Evolutionary conservation across 2,113 vertebrate genomes (phyloP).

Genomic region (Paraplagusia blochii): DNA sequence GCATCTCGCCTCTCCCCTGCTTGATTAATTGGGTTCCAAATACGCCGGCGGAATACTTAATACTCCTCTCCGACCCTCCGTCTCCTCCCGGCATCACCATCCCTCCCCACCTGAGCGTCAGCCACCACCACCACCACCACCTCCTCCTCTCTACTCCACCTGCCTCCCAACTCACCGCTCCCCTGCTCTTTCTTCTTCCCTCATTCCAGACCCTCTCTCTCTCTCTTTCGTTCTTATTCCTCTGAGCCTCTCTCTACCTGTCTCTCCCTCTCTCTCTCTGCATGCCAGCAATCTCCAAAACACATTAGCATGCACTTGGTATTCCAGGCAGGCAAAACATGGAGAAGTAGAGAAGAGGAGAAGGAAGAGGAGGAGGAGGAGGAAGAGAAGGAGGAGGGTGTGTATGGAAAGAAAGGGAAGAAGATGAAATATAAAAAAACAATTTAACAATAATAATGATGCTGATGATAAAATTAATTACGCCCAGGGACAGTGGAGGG

Average conservation of each 20-base stretch:
- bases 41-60: constrained; percentile 91
- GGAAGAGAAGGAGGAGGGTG: constrained; percentile 5
- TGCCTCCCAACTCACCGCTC: constrained; percentile 49
- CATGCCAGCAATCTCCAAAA: constrained; percentile 66
- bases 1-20: constrained; percentile 91
- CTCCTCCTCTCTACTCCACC: constrained; percentile 28
- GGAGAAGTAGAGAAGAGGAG: constrained; percentile 14
- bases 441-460: constrained; percentile 83
- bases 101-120: constrained; percentile 41
- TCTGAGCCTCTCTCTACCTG: constrained; percentile 41
- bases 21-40: constrained; percentile 99
- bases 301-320: constrained; percentile 97
- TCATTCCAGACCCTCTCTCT: constrained; percentile 62
- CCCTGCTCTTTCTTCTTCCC: constrained; percentile 31
- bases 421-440: constrained; percentile 79
- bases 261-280: neutral
- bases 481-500: constrained; percentile 71
- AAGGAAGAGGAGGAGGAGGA: neutral
- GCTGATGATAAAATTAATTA: constrained; percentile 83
- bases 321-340: constrained; percentile 82
- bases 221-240: constrained; percentile 61
- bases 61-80: constrained; percentile 53
- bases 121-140: constrained; percentile 12
- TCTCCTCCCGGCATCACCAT: constrained; percentile 1
- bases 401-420: constrained; percentile 29